phyloP scores from a whole-genome alignment of 2,113 vertebrate species.

The Pseudopodoces humilis region DNA sequence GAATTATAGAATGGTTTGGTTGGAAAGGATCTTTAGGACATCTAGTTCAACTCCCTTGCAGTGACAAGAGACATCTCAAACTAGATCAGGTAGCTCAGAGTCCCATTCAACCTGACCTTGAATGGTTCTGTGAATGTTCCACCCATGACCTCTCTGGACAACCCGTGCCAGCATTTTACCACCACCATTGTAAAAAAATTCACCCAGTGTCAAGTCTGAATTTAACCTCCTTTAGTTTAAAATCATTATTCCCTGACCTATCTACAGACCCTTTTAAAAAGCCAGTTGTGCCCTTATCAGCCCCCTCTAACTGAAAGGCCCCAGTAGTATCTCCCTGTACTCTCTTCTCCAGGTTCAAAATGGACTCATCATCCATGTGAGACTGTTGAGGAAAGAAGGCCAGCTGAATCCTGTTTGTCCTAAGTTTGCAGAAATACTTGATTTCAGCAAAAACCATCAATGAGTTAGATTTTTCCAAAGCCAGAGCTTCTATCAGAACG shows the following conservation, averaged over 20 bases:
- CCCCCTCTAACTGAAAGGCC: background rate
- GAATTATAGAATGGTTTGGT: background rate
- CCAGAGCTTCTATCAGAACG: background rate
- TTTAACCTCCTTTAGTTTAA: background rate
- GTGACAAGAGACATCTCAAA: background rate
- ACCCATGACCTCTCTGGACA: rapidly evolving
- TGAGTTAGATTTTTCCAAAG: background rate
- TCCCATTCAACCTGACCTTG: background rate
- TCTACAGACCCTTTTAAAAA: background rate
- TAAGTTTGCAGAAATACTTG: background rate
- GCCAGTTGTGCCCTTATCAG: background rate
- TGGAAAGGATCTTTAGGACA: background rate
- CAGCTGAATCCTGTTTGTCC: background rate
- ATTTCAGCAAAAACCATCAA: background rate
- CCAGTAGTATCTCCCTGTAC: background rate
- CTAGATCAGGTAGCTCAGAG: background rate
- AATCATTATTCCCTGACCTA: background rate
- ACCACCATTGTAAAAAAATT: background rate
- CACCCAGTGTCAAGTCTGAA: background rate
- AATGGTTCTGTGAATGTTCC: background rate
- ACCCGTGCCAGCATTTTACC: background rate
- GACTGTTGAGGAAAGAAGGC: background rate
- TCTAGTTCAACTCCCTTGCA: background rate
- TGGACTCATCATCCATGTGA: background rate
- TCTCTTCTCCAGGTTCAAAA: background rate